Evolutionary conservation across 2,113 vertebrate genomes (phyloP).

Genomic region (Phaetusa simplex): DNA sequence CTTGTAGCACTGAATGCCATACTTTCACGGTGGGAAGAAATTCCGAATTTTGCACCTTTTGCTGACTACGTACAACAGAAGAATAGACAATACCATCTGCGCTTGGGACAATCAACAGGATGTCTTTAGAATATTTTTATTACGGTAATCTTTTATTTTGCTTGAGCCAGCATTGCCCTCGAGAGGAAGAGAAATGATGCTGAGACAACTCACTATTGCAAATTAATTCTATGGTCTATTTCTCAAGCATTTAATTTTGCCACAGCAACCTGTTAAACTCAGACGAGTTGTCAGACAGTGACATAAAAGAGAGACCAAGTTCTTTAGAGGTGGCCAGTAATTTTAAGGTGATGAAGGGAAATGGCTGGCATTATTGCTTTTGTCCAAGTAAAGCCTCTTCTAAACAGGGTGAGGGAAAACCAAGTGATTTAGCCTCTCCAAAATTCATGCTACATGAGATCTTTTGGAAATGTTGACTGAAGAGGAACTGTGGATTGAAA

Average conservation of each 20-base stretch:
- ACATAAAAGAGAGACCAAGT: neutral
- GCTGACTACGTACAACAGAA: neutral
- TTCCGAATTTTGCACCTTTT: constrained; percentile 18
- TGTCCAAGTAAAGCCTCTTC: neutral
- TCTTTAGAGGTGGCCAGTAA: constrained; percentile 23
- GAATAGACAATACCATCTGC: neutral
- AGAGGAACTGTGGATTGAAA: neutral
- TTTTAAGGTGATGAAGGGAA: constrained; percentile 19
- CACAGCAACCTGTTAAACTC: constrained; percentile 31
- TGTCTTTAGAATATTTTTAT: constrained; percentile 45
- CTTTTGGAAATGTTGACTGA: neutral
- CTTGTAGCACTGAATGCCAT: neutral
- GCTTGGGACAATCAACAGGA: constrained; percentile 26
- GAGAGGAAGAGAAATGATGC: constrained; percentile 46
- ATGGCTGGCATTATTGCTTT: neutral
- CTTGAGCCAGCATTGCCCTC: constrained; percentile 15
- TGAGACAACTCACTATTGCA: constrained; percentile 24
- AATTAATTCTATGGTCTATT: constrained; percentile 42
- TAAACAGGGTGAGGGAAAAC: neutral
- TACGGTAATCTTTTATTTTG: constrained; percentile 31
- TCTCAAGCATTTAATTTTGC: constrained; percentile 47
- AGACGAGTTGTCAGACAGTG: constrained; percentile 4
- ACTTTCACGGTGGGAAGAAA: neutral
- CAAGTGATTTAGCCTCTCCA: neutral
- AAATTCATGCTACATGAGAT: neutral